Evolutionary conservation across 2,113 vertebrate species (phyloP), one percentile per base, ranked within the genome.

Genomic region (Blennius ocellaris): DNA sequence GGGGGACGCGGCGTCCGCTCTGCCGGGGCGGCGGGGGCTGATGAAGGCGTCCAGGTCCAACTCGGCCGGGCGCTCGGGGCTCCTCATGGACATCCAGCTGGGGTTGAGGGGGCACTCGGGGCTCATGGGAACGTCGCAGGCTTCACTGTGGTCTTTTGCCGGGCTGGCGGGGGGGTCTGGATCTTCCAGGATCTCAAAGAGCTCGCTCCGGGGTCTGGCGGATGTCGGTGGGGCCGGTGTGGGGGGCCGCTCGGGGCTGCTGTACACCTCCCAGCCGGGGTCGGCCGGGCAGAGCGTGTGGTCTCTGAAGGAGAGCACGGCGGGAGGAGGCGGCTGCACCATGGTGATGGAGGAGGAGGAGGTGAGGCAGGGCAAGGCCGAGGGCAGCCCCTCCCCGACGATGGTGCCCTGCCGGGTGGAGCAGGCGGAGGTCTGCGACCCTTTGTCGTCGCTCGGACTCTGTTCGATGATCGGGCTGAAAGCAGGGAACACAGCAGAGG

Each of bases 401-500:
- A 93, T 92, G 69, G 92, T 92, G 11, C 89, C 89, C 0, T 74
- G 85, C 1, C 62, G 44, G 0, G 14, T 60, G 0, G 57, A 71
- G 21, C 21, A 30, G 21, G 78, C 1, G 15, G 10, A 12, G 0
- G 55, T 21, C 0, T 73, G 76, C 0, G 51, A 52, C 4, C 30
- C 68, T 51, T 78, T 66, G 47, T 89, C 89, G 0, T 87, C 81
- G 0, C 73, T 54, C 0, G 92, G 90, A 61, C 82, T 50, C 16
- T 88, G 89, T 83, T 96, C 91, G 0, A 94, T 79, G 87, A 93
- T 94, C 7, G 93, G 93, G 73, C 97, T 98, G 77, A 0, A 6
- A 15, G 12, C 8, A 36, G 2, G 11, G 38, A 9, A 11, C n/a
- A 49, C 0, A 1, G 3, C 8, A 9, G 8, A n/a, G 14, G 15